Conservation (phyloP, 2,888 invertebrate genomes). For the Hesperia comma region DNA sequence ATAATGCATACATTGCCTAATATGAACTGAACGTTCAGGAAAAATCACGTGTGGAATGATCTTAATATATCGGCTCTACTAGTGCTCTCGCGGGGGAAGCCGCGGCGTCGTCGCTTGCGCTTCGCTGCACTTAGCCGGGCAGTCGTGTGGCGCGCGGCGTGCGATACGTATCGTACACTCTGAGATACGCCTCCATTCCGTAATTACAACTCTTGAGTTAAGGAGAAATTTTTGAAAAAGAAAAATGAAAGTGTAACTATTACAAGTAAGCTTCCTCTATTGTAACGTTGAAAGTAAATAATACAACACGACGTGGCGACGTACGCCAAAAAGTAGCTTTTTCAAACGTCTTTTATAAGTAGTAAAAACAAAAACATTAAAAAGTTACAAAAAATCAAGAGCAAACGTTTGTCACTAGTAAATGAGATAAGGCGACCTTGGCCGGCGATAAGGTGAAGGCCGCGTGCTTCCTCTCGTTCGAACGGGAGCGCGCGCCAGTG, state of each 20-base stretch:
- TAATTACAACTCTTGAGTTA: background rate
- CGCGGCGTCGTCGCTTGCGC: conserved; percentile 39
- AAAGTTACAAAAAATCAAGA: background rate
- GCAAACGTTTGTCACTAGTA: background rate
- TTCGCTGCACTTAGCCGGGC: conserved; percentile 33
- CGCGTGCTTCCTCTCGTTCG: conserved; percentile 71
- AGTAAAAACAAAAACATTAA: too few relatives aligned
- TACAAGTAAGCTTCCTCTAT: conserved; percentile 7
- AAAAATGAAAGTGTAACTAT: conserved; percentile 9
- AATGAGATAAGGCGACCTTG: conserved; percentile 62
- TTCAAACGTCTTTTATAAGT: too few relatives aligned
- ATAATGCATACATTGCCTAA: too few relatives aligned
- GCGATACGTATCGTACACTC: conserved; percentile 13
- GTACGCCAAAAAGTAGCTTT: too few relatives aligned
- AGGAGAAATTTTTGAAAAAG: conserved; percentile 1
- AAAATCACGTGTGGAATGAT: background rate
- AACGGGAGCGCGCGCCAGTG: conserved; percentile 68
- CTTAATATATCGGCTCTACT: background rate
- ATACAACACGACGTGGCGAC: too few relatives aligned
- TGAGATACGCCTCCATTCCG: background rate
- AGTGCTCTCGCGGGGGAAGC: conserved; percentile 6
- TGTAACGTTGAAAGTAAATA: background rate
- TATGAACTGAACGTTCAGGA: too few relatives aligned
- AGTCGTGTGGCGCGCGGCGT: conserved; percentile 19
- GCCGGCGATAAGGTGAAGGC: conserved; percentile 69